Conservation (phyloP, 2,888 invertebrate species). For the Gandaritis pyraliata region DNA sequence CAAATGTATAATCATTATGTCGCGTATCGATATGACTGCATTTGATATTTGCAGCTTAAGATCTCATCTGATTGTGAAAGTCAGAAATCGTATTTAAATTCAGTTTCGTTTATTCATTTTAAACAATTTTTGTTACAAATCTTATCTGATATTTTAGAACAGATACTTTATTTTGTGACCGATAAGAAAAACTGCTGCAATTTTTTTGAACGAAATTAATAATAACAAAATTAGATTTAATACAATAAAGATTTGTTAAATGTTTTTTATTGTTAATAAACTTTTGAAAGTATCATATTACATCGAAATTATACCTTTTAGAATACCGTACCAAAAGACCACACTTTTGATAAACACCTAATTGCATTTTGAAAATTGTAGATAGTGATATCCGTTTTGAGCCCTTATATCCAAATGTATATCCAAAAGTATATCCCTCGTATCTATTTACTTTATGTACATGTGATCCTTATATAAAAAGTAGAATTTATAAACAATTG, state of each 20-base stretch:
- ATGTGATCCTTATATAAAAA: constrained; percentile 32
- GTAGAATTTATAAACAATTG: constrained; percentile 16
- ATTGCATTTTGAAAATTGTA: constrained; percentile 16
- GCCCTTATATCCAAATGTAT: background rate
- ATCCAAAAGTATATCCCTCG: too few relatives aligned
- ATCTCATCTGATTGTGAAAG: background rate
- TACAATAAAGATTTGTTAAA: background rate
- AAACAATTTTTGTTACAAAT: too few relatives aligned
- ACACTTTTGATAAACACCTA: constrained; percentile 22
- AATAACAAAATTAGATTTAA: too few relatives aligned
- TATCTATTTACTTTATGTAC: constrained; percentile 24
- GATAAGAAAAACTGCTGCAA: too few relatives aligned
- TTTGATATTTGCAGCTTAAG: constrained; percentile 23
- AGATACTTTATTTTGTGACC: too few relatives aligned
- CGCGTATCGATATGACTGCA: constrained; percentile 10
- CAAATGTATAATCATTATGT: background rate
- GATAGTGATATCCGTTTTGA: constrained; percentile 19
- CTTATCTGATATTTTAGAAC: too few relatives aligned
- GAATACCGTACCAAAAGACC: constrained; percentile 12
- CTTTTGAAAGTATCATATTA: background rate
- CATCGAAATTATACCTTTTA: constrained; percentile 18
- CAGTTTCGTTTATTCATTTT: too few relatives aligned
- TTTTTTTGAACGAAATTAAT: too few relatives aligned
- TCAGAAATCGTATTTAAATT: too few relatives aligned
- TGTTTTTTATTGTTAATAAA: too few relatives aligned